Percentiles rank a stretch among this genome's conserved stretches.
Conservation (phyloP, 1,140 invertebrate genomes). For the Battus philenor region DNA sequence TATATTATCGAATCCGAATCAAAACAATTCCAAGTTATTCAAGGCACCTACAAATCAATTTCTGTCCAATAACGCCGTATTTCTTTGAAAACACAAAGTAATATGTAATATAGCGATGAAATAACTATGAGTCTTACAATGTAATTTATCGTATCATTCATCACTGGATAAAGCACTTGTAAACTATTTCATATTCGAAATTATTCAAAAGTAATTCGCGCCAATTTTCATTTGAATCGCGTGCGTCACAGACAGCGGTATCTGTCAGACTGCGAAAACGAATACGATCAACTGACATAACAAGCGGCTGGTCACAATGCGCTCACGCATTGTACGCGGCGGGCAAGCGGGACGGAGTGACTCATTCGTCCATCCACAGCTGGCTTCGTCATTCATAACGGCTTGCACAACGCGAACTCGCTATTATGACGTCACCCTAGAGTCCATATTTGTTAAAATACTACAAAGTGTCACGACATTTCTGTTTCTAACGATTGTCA, state of each 20-base stretch:
- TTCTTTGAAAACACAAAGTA: slow-evolving; percentile 52
- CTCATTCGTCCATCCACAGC: slow-evolving; percentile 46
- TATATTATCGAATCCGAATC: slow-evolving; percentile 14
- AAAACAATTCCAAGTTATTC: slow-evolving; percentile 17
- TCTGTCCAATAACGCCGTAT: slow-evolving; percentile 42
- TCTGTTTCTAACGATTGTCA: slow-evolving; percentile 16
- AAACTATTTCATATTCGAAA: slow-evolving; percentile 20
- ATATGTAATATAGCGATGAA: slow-evolving; percentile 48
- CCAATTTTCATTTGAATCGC: slow-evolving; percentile 26
- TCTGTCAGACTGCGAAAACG: slow-evolving; percentile 35
- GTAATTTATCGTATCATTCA: slow-evolving; percentile 48
- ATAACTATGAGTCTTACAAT: slow-evolving; percentile 40
- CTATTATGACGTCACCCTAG: slow-evolving; percentile 21
- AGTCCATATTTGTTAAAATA: slow-evolving; percentile 19
- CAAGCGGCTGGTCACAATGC: slow-evolving; percentile 45
- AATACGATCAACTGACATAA: slow-evolving; percentile 38
- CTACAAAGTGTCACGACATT: not conserved
- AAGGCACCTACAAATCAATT: slow-evolving; percentile 22
- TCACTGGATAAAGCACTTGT: slow-evolving; percentile 33
- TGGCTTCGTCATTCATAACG: slow-evolving; percentile 56
- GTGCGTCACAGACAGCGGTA: slow-evolving; percentile 20
- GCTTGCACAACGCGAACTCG: slow-evolving; percentile 20
- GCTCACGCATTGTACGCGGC: slow-evolving; percentile 45
- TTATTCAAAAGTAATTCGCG: slow-evolving; percentile 35
- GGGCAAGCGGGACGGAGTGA: slow-evolving; percentile 47